Conservation (phyloP, 53 echinoderm and acorn worm species). For the Patiria pectinifera region DNA sequence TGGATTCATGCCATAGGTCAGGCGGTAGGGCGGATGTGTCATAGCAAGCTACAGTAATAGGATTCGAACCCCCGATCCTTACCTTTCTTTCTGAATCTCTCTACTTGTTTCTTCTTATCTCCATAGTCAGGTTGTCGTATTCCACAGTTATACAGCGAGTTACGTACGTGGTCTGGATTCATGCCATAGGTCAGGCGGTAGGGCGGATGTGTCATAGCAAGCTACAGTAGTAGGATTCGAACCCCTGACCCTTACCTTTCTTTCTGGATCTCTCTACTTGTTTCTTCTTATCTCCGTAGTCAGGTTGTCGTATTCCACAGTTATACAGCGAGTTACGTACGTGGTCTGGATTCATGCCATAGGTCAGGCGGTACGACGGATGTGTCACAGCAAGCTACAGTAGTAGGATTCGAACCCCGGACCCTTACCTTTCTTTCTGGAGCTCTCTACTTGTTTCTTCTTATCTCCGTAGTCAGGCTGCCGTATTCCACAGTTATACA, state of each 20-base stretch:
- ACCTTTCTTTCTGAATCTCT: conserved; percentile 91
- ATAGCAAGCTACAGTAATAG: background rate
- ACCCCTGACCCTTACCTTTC: conserved; percentile 75
- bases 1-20: conserved; percentile 93
- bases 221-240: background rate
- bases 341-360: conserved; percentile 46
- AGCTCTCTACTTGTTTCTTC: conserved; percentile 69
- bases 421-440: conserved; percentile 88
- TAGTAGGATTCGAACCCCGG: background rate
- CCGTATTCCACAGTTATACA: conserved; percentile 93
- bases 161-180: conserved; percentile 98
- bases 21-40: background rate
- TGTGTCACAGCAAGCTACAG: too few species aligned
- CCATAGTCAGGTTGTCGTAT: conserved; percentile 79
- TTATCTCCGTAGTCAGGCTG: conserved; percentile 78
- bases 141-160: conserved; percentile 91
- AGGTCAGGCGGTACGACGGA: background rate
- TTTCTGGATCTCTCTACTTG: conserved; percentile 76
- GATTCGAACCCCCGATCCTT: background rate
- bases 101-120: conserved; percentile 71
- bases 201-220: background rate
- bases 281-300: conserved; percentile 71
- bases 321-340: conserved; percentile 1
- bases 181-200: conserved; percentile 77
- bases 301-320: conserved; percentile 9